Evolutionary conservation across 1,140 invertebrate species (phyloP), one percentile per base, ranked within the genome.

Genomic region (Dolichoris vasculosae): DNA sequence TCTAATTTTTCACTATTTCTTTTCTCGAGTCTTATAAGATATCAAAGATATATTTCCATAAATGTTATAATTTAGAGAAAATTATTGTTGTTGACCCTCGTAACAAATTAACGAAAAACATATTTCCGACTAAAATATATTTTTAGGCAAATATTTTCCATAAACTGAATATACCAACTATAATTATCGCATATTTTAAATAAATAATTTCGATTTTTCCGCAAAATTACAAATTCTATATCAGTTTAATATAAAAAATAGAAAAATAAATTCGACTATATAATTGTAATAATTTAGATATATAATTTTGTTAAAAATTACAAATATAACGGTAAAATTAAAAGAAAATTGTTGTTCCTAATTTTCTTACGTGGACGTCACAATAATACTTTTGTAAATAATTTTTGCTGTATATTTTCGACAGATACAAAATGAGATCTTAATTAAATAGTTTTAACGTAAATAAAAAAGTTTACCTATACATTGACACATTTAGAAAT

Each of bases 11-110:
- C 32, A 30, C 43, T 64, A 35, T 59, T 75, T 67, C 26, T 48
- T 77, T 13, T 64, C 26, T 43, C 71, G 69, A 84, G 71, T 76
- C 69, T 83, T 76, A 26, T 84, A 71, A 48, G 67, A 71, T 79
- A 79, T 55, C 63, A 63, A 80, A 80, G 59, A 79, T 79, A 71
- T 38, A 73, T 63, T 51, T 38, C 46, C 15, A 38, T 20, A 77
- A 51, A 77, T 77, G 30, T 43, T 15, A 32, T n/a, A 75, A 75
- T 75, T 75, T n/a, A 4, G 4, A 64, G 73, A 30, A 55, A 51
- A 30, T 64, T 17, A 1, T 63, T 23, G 4, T 23, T 71, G 43
- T 71, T 38, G 43, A 43, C 2, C 64, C 40, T 46, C 51, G 51
- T 40, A 64, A 76, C 30, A 15, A 20, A 83, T 77, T 64, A 71